Evolutionary conservation across 35 echinoderm and acorn worm genomes (phyloP).

Genomic region (Strongylocentrotus purpuratus): DNA sequence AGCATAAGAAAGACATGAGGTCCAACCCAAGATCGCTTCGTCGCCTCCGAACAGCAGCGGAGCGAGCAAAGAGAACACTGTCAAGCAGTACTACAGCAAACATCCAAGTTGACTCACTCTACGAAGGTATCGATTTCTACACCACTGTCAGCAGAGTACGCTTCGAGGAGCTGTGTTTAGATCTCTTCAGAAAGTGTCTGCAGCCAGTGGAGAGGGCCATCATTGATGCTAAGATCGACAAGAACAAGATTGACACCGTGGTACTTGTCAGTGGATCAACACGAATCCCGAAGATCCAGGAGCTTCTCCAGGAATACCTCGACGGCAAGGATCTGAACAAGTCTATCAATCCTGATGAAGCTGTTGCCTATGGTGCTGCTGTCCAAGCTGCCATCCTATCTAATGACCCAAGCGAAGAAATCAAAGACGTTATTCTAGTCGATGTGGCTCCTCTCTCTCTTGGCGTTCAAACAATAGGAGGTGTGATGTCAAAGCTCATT

Average conservation of each 20-base stretch:
- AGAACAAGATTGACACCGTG: slow-evolving; percentile 67
- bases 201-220: slow-evolving; percentile 77
- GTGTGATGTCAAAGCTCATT: slow-evolving; percentile 69
- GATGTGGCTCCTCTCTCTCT: slow-evolving; percentile 63
- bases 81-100: slow-evolving; percentile 70
- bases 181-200: slow-evolving; percentile 66
- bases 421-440: slow-evolving; percentile 70
- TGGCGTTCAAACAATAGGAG: slow-evolving; percentile 70
- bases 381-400: slow-evolving; percentile 74
- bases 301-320: slow-evolving; percentile 70
- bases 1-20: slow-evolving; percentile 66
- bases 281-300: slow-evolving; percentile 81
- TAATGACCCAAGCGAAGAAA: slow-evolving; percentile 63
- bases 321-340: slow-evolving; percentile 67
- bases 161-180: slow-evolving; percentile 76
- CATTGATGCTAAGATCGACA: slow-evolving; percentile 68
- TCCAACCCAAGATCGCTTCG: slow-evolving; percentile 57
- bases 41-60: slow-evolving; percentile 74
- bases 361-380: slow-evolving; percentile 77
- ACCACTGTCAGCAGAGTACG: slow-evolving; percentile 54
- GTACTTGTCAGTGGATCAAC: slow-evolving; percentile 87
- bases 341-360: slow-evolving; percentile 75
- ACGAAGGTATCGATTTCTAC: slow-evolving; percentile 70
- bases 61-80: slow-evolving; percentile 69
- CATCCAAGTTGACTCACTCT: slow-evolving; percentile 79